phyloP scores from a whole-genome alignment of 2,888 invertebrate genomes.

The Galeopsomyia nigrocyanea region DNA sequence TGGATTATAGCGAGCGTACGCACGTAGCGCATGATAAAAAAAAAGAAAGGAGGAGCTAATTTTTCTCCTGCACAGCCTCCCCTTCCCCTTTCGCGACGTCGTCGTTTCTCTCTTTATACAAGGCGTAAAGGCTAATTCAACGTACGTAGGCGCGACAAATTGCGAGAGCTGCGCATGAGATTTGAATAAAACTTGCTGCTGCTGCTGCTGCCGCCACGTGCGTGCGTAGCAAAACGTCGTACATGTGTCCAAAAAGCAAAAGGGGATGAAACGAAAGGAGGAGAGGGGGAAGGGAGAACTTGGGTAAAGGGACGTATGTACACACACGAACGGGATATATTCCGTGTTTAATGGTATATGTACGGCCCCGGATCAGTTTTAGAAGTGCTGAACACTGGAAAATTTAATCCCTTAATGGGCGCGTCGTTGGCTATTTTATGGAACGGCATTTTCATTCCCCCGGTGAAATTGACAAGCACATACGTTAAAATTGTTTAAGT shows the following conservation, averaged over 20 bases:
- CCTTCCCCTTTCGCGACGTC: neutral
- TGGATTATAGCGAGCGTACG: conserved; percentile 15
- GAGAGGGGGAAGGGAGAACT: neutral
- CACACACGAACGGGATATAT: too few species aligned
- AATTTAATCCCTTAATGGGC: too few species aligned
- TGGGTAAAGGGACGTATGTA: neutral
- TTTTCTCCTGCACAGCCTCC: conserved; percentile 6
- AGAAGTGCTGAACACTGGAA: too few species aligned
- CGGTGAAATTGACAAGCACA: too few species aligned
- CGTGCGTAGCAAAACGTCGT: neutral
- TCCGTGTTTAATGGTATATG: too few species aligned
- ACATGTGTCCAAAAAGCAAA: neutral
- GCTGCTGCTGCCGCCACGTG: neutral
- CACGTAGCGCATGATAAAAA: neutral
- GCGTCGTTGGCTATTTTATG: too few species aligned
- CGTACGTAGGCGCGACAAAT: conserved; percentile 44
- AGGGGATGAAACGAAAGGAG: too few species aligned
- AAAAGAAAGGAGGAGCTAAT: conserved; percentile 15
- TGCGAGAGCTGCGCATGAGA: conserved; percentile 32
- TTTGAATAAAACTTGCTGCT: conserved; percentile 44
- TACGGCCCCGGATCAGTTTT: too few species aligned
- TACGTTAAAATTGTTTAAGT: too few species aligned
- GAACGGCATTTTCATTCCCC: too few species aligned
- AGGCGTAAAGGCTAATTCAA: conserved; percentile 24
- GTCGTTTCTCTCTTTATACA: neutral